Evolutionary conservation across 2,797 vertebrate genomes (phyloP).

Genomic region (Phrynocephalus guinanensis): DNA sequence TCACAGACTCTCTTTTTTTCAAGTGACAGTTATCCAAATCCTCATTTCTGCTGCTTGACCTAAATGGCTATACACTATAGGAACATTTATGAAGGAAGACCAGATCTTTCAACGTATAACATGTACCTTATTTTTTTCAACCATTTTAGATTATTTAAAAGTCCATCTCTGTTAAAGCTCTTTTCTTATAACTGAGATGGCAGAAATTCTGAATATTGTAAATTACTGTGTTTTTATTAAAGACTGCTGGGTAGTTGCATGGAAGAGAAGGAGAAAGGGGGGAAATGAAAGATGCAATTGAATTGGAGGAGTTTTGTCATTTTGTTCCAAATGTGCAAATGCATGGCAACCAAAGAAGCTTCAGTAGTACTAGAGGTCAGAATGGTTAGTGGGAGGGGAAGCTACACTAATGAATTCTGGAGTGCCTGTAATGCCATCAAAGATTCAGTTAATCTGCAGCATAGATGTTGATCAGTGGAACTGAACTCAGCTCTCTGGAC

Average conservation of each 20-base stretch:
- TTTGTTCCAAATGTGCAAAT: conserved; percentile 35
- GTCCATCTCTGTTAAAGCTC: conserved; percentile 17
- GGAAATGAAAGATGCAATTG: not conserved
- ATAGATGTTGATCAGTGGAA: conserved; percentile 78
- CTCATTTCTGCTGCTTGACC: not conserved
- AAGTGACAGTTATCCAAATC: conserved; percentile 32
- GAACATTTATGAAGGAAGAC: conserved; percentile 15
- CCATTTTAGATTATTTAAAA: conserved; percentile 38
- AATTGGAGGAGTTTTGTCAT: conserved; percentile 7
- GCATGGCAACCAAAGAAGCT: conserved; percentile 38
- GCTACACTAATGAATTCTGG: conserved; percentile 75
- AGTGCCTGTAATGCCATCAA: conserved; percentile 76
- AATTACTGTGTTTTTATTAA: not conserved
- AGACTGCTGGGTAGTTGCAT: conserved; percentile 8
- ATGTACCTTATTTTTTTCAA: conserved; percentile 5
- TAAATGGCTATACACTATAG: conserved; percentile 32
- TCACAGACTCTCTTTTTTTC: conserved; percentile 55
- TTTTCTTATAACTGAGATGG: conserved; percentile 21
- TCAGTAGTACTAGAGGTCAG: conserved; percentile 47
- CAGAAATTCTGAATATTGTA: not conserved
- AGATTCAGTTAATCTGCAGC: conserved; percentile 82
- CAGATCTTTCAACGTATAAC: conserved; percentile 37
- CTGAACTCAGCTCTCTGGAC: conserved; percentile 76
- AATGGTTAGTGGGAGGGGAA: conserved; percentile 60
- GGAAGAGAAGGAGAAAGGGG: not conserved